Base-by-base conservation (phyloP, 2,797 vertebrate genomes). In the Hybognathus amarus region DNA sequence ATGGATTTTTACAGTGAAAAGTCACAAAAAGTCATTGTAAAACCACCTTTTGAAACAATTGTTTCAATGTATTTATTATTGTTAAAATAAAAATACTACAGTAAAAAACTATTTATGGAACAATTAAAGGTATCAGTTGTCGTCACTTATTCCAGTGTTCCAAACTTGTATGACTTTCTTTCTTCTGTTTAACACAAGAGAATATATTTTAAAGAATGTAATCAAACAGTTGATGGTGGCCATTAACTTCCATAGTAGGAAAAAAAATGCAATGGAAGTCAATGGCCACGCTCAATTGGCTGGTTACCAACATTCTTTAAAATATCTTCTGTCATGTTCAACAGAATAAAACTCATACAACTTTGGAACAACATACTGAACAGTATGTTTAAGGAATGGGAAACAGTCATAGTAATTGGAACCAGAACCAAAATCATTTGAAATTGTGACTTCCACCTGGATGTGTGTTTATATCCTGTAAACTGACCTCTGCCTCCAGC, bases 401-500 rank as follows among this genome's bases (percentile, higher is more conserved):
- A 71, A 47, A 24, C 12, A 68, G 22, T 45, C 22, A 45, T 15
- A 45, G 40, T 13, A 70, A 68, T 42, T 40, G n/a, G 12, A 69
- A 45, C n/a, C 24, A n/a, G 54, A 56, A n/a, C 52, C 52, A 56
- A 40, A 69, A 42, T 45, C 15, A 6, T 15, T 24, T 13, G 38
- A 7, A 27, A 45, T 45, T 8, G n/a, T 69, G 67, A 24, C 45
- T 45, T n/a, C n/a, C 40, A 42, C 24, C 40, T 3, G 42, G 17
- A 45, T 38, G 13, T 68, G 61, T 54, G n/a, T 45, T 27, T 27
- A 52, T 30, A 9, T 59, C 24, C 50, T 59, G 24, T 36, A 4
- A 20, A 69, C 89, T 50, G 68, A 98, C 98, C 97, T 99, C 98
- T 0, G 97, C 96, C 87, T 98, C 96, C 91, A 99, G 88, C 86